phyloP scores from a whole-genome alignment of 2,888 invertebrate genomes.

The Sesia apiformis region DNA sequence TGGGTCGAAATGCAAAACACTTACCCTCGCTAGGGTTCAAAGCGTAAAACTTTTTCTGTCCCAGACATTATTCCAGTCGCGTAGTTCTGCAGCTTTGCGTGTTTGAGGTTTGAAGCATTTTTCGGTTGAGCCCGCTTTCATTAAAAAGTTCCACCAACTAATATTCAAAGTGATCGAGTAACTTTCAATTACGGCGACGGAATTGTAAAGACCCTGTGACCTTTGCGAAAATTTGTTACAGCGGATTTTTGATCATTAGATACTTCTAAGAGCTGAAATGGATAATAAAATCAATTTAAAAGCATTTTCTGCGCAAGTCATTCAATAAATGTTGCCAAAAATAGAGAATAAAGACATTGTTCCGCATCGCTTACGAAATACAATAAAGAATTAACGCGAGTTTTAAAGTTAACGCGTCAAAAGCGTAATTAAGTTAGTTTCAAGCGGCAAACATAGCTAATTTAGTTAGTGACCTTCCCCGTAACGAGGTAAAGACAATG shows the following conservation, averaged over 20 bases:
- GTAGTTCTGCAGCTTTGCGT: slow-evolving; percentile 66
- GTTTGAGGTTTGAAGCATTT: slow-evolving; percentile 67
- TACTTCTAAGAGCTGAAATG: neutral
- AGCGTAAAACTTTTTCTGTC: slow-evolving; percentile 69
- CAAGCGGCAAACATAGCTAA: slow-evolving; percentile 20
- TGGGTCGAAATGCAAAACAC: slow-evolving; percentile 68
- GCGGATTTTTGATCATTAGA: neutral
- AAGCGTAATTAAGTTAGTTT: slow-evolving; percentile 28
- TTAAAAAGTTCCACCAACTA: slow-evolving; percentile 56
- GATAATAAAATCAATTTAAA: neutral
- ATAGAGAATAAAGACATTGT: neutral
- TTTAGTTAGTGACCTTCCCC: slow-evolving; percentile 15
- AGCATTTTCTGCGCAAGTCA: neutral
- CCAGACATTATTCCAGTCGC: slow-evolving; percentile 70
- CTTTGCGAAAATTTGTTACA: neutral
- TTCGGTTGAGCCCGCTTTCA: slow-evolving; percentile 58
- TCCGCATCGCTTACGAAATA: slow-evolving; percentile 3
- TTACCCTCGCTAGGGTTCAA: slow-evolving; percentile 67
- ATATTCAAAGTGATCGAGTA: slow-evolving; percentile 55
- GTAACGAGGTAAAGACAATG: slow-evolving; percentile 9
- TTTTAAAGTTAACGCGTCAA: slow-evolving; percentile 18
- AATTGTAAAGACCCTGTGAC: slow-evolving; percentile 15
- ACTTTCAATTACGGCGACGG: slow-evolving; percentile 38
- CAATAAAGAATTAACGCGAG: slow-evolving; percentile 13
- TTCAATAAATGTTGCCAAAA: neutral